Evolutionary conservation across 2,113 vertebrate genomes (phyloP), one percentile per base, ranked within the genome.

Genomic region (Cygnus atratus): DNA sequence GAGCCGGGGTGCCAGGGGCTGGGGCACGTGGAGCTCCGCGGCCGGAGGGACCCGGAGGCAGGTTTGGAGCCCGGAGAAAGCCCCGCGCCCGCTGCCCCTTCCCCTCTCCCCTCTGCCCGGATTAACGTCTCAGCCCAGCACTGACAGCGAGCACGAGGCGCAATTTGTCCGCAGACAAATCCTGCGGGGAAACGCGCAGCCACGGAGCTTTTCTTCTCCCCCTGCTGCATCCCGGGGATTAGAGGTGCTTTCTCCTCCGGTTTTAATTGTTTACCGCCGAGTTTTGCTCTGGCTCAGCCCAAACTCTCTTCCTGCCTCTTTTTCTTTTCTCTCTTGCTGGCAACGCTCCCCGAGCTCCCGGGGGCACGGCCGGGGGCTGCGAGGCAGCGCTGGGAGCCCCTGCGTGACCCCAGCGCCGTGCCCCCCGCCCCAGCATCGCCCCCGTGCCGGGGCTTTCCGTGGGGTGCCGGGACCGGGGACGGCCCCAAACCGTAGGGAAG

Each of bases 401-500:
- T 0, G 52, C 33, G 15, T 86, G 75, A 25, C 55, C 39, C 54
- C 10, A 25, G 50, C 50, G 7, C 24, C 50, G 24, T 25, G 24
- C 50, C 50, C 50, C 24, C 50, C 12, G 12, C 24, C 50, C 50
- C 61, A 52, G 43, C 68, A 35, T 44, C 22, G 2, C 41, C 44
- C 50, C 68, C 35, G 7, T 13, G 3, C 46, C 44, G 86, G 84
- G 90, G 16, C 5, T 82, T 96, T 92, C 95, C 91, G 82, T 28
- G 2, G 2, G 55, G 41, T n/a, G 73, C 33, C 2, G 1, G 28
- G 66, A 79, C n/a, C 2, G 21, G 84, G 95, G 90, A 75, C 24
- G 44, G 73, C 44, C 73, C 73, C 12, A 17, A 13, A 15, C 55
- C 9, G 7, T 7, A 39, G 73, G 72, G 54, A 18, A 44, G 41